A percentile compares a stretch with the other conserved stretches of the same genome.
Evolutionary conservation across 2,797 vertebrate genomes (phyloP).

Genomic region (Parambassis ranga): DNA sequence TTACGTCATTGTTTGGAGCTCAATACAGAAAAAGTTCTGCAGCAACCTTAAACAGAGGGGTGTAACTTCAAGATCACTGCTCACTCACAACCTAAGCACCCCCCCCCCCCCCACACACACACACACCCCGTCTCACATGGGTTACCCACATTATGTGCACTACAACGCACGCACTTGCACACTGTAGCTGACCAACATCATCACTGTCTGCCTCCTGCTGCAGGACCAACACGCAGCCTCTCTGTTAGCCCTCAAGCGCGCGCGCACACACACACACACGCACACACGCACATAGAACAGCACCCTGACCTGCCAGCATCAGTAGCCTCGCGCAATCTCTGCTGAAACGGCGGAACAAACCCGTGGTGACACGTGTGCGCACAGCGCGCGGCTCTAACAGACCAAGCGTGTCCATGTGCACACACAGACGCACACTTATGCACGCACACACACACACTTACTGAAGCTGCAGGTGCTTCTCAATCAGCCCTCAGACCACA

Average conservation of each 20-base stretch:
- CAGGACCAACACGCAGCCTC: slow-evolving; percentile 38
- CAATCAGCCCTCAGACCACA: slow-evolving; percentile 26
- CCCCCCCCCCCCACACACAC: too few species aligned
- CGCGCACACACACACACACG: background rate
- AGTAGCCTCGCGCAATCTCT: slow-evolving; percentile 50
- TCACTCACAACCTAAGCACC: too few species aligned
- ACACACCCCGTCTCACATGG: too few species aligned
- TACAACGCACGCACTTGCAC: slow-evolving; percentile 30
- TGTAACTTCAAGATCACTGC: too few species aligned
- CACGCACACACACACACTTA: background rate
- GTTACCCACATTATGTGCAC: too few species aligned
- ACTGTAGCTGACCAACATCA: slow-evolving; percentile 43
- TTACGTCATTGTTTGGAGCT: too few species aligned
- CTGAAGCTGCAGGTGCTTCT: slow-evolving; percentile 52
- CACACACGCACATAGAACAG: background rate
- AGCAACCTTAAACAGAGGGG: too few species aligned
- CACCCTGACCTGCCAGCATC: slow-evolving; percentile 61
- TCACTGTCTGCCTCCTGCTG: slow-evolving; percentile 43
- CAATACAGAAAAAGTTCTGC: too few species aligned
- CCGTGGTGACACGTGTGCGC: slow-evolving; percentile 64
- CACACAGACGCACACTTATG: background rate
- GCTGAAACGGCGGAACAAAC: slow-evolving; percentile 66
- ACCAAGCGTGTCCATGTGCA: slow-evolving; percentile 10
- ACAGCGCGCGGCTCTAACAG: slow-evolving; percentile 47
- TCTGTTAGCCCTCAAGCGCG: background rate